These are phyloP conservation scores for Nasonia vitripennis DNA, from an alignment of 1,140 invertebrate genomes.

Conservation along the genomic window DNA sequence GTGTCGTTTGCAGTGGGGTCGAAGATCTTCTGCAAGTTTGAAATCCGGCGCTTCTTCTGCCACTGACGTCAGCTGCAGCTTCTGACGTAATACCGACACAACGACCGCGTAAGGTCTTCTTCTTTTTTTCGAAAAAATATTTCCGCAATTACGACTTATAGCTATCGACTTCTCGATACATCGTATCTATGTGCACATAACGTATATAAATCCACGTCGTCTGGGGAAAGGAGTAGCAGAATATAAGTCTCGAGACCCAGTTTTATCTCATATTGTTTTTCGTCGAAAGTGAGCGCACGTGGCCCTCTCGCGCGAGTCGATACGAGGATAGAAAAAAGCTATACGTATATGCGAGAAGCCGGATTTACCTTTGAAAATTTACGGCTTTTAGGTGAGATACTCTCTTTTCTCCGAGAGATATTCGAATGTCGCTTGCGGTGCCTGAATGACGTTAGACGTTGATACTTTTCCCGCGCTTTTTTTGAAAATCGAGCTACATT, in stretches of 20 bases:
- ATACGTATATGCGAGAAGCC: not conserved
- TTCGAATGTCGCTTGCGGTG: not conserved
- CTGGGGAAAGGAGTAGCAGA: not conserved
- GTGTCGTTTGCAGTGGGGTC: too few relatives aligned
- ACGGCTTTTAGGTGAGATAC: not conserved
- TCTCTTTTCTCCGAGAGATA: not conserved
- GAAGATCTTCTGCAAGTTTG: not conserved
- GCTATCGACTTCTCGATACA: not conserved
- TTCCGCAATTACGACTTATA: not conserved
- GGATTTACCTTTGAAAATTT: constrained; percentile 11
- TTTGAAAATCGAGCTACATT: too few relatives aligned
- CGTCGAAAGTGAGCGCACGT: not conserved
- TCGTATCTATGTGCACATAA: not conserved
- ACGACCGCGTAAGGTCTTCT: not conserved
- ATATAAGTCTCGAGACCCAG: not conserved
- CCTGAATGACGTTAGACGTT: not conserved
- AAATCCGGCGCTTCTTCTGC: not conserved
- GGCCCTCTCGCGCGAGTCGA: not conserved
- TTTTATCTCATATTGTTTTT: constrained; percentile 1
- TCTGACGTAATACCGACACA: not conserved
- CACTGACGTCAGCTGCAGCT: not conserved
- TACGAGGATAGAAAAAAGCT: not conserved
- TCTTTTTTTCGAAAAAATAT: not conserved
- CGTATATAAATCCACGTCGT: not conserved
- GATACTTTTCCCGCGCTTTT: too few relatives aligned